Percentiles rank a stretch among this genome's conserved stretches.
Evolutionary conservation across 2,797 vertebrate species (phyloP).

Genomic region (Chelidonichthys spinosus): DNA sequence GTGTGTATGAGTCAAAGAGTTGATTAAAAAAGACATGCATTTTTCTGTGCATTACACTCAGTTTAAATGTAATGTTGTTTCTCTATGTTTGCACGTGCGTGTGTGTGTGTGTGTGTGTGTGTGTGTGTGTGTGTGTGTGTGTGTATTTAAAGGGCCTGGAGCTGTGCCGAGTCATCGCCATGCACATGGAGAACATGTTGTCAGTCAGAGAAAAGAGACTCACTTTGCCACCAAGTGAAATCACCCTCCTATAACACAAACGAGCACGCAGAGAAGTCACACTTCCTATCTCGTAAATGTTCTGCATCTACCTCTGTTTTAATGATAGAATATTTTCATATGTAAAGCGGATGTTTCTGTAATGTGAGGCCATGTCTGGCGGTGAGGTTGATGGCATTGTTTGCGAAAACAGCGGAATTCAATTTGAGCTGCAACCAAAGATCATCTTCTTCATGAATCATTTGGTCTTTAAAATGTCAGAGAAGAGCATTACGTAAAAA

Average conservation of each 20-base stretch:
- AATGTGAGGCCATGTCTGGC: slow-evolving; percentile 1
- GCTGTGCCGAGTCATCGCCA: slow-evolving; percentile 93
- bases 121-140: slow-evolving; percentile 45
- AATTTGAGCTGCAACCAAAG: neutral
- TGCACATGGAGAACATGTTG: slow-evolving; percentile 93
- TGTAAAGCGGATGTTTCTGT: slow-evolving; percentile 21
- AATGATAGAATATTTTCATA: slow-evolving; percentile 53
- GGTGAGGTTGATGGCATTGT: neutral
- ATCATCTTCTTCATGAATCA: neutral
- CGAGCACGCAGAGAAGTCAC: slow-evolving; percentile 21
- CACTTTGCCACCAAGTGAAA: slow-evolving; percentile 95
- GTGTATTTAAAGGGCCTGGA: slow-evolving; percentile 89
- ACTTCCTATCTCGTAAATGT: slow-evolving; percentile 25
- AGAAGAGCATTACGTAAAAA: neutral
- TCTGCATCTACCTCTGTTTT: slow-evolving; percentile 72
- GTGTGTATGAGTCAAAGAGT: slow-evolving; percentile 19
- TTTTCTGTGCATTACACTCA: neutral
- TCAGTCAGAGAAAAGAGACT: slow-evolving; percentile 91
- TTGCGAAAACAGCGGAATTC: neutral
- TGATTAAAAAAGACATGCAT: neutral
- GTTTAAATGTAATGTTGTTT: neutral
- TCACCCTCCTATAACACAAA: slow-evolving; percentile 90
- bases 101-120: slow-evolving; percentile 33
- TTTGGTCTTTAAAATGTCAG: neutral
- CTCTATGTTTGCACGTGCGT: neutral